Percentiles rank a stretch among this genome's conserved stretches.
Conservation (phyloP, 2,888 invertebrate species). For the Plagiodera versicolora region DNA sequence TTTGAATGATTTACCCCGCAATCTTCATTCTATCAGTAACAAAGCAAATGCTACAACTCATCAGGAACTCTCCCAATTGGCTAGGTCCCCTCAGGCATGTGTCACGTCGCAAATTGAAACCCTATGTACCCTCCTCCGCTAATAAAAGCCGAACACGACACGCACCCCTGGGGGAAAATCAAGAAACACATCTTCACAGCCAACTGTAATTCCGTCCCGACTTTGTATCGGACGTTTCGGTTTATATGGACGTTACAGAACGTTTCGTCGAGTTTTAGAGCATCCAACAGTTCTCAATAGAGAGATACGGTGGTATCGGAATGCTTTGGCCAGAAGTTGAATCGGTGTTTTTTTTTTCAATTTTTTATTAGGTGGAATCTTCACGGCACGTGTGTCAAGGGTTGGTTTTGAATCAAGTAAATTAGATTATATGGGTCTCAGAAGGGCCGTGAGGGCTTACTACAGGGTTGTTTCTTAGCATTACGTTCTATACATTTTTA, state of each 20-base stretch:
- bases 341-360: no score
- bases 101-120: not conserved
- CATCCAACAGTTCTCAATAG: not conserved
- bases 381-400: no score
- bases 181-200: not conserved
- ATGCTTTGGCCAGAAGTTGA: not conserved
- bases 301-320: not conserved
- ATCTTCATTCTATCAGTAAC: no score
- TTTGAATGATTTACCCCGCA: no score
- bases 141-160: not conserved
- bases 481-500: no score
- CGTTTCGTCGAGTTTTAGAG: not conserved
- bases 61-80: not conserved
- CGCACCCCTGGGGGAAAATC: not conserved
- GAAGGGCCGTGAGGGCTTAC: no score
- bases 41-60: not conserved
- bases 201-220: not conserved
- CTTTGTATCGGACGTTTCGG: not conserved
- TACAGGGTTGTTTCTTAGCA: no score
- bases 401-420: no score
- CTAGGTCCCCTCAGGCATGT: not conserved
- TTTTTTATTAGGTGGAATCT: no score
- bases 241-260: not conserved
- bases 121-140: not conserved
- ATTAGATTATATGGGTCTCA: no score